Evolutionary conservation across 2,888 invertebrate genomes (phyloP), one percentile per base, ranked within the genome.

Genomic region (Diloba caeruleocephala): DNA sequence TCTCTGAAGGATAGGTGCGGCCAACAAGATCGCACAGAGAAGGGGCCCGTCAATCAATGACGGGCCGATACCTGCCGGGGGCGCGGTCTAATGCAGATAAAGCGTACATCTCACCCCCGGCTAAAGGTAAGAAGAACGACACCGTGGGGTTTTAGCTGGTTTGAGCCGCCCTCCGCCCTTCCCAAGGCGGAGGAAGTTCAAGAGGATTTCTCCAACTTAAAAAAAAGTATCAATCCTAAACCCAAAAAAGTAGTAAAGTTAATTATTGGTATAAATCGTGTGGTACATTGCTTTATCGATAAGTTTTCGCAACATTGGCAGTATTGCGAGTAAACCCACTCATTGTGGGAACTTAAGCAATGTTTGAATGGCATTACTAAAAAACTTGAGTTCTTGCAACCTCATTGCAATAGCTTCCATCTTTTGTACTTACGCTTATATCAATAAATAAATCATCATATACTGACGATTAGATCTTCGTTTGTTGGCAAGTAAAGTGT

Each of bases 311-410:
- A 69, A 71, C 37, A 33, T 42, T 34, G 48, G 25, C 37, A 26
- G 33, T 19, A 60, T 70, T 67, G 61, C 59, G 38, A 44, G 8
- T 21, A 36, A 39, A 43, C 25, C 41, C 42, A 39, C 32, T 53
- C 29, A 53, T 57, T 70, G 74, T 60, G 54, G 32, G 31, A 45
- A 49, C 41, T 72, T 67, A 28, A 31, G 71, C 60, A 72, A 72
- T 61, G 25, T 63, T 58, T 59, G 56, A 32, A 23, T 44, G 55
- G 43, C 23, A 58, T 70, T 72, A 49, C 67, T 51, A 33, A 73
- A 72, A 72, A 64, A 70, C 25, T 45, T 37, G 4, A 17, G 38
- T 43, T 41, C 17, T 53, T 41, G 51, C 44, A 56, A 65, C 25
- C 28, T 38, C 44, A 10, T 54, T 66, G 57, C 45, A 50, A 45